phyloP scores from a whole-genome alignment of 2,888 invertebrate genomes.

The Epinotia demarniana region DNA sequence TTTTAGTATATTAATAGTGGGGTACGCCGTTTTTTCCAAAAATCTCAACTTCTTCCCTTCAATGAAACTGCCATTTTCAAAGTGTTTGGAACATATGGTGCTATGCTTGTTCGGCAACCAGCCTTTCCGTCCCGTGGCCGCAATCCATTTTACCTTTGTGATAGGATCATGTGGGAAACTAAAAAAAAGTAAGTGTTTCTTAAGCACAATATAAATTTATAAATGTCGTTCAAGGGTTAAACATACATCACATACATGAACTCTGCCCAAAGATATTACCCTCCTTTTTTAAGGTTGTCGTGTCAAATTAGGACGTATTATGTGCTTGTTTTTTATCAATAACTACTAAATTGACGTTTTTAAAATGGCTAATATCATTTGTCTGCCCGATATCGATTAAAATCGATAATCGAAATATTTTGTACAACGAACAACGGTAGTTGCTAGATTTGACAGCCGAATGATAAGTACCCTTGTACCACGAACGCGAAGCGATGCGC shows the following conservation, averaged over 20 bases:
- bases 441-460: background rate
- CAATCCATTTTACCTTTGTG: constrained; percentile 46
- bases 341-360: no score
- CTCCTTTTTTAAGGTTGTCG: no score
- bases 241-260: no score
- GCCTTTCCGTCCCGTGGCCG: constrained; percentile 43
- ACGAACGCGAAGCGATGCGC: background rate
- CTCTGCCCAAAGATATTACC: no score
- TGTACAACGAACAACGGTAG: background rate
- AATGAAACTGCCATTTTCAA: constrained; percentile 26
- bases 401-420: no score
- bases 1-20: constrained; percentile 39
- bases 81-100: constrained; percentile 49
- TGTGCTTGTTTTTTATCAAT: no score
- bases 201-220: background rate
- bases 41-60: constrained; percentile 36
- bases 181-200: constrained; percentile 7
- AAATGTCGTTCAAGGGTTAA: background rate
- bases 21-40: constrained; percentile 39
- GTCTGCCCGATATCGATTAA: no score
- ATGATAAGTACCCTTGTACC: background rate
- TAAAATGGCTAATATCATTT: no score
- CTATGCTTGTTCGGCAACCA: constrained; percentile 46
- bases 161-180: constrained; percentile 47
- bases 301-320: no score